Evolutionary conservation across 92 coral and sea anemone genomes (phyloP), one percentile per base, ranked within the genome.

Genomic region (Muricea muricata): DNA sequence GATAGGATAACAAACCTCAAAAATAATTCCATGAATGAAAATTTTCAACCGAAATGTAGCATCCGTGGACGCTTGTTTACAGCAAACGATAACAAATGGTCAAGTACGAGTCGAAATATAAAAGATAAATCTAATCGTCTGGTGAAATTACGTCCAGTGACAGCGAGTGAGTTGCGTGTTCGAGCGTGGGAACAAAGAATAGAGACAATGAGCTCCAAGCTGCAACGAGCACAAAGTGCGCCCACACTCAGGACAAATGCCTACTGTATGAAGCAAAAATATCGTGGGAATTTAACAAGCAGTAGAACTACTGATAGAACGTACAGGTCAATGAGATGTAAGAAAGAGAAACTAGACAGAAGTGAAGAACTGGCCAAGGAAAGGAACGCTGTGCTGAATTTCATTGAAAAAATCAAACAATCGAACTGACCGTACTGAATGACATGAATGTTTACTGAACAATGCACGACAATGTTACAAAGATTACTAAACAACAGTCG

Each of bases 161-260:
- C 99, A 34, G 97, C 98, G 28, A 80, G 94, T 75, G 97, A 93
- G 61, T 82, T 79, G 56, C 73, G 98, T 8, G 94, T 89, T 34
- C 89, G 83, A 67, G 39, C 89, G 57, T 96, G 99, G 99, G 99
- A 93, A 35, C 89, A 84, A 61, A 95, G 90, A 50, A 58, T 96
- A 20, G 82, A 74, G 24, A 85, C 93, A 8, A 92, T 92, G 34
- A 93, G 97, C 31, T 93, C 91, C 63, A 84, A 95, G 45, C 81
- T 96, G 21, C 93, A 96, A 50, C 86, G 99, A 29, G 94, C 98
- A 9, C 90, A 97, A 4, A 96, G 98, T 65, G 99, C 99, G 0
- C 99, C 99, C 4, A 86, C 97, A 0, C 90, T 92, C 42, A 87
- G 86, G 15, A 68, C 28, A 15, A 14, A 80, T 39, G 48, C 33